Base-by-base conservation (phyloP, 35 echinoderm and acorn worm species). In the Acanthaster planci region DNA sequence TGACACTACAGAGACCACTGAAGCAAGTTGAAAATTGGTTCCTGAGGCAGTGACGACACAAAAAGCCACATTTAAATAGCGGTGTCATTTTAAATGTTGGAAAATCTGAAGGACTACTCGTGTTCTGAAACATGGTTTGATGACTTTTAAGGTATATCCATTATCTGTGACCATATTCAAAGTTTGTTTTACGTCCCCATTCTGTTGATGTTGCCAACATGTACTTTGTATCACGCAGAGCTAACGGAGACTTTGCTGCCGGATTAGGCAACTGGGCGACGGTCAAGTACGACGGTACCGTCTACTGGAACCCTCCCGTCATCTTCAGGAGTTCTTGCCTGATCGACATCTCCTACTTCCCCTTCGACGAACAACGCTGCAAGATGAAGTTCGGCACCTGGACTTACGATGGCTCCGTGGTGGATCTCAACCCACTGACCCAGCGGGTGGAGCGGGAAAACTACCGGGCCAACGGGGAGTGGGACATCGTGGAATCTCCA, bases 321-420 rank as follows among this genome's bases (percentile, higher is more conserved):
- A 91, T 96, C 55, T 96, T 92, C 77, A 83, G 91, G 18, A 92
- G 89, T 54, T 91, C 89, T 0, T 96, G 93, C 56, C 83, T 67
- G 34, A 96, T 96, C 38, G 82, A 96, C 23, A 90, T 91, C n/a
- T 44, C 72, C 18, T 77, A 88, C 81, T 96, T 96, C 60, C 93
- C 93, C 19, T 96, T 96, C 60, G 93, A 96, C 78, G 80, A 90
- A 53, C 93, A 96, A 76, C 52, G 52, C 1, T 96, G 93, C 42
- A 78, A 84, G 18, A 96, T 96, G 93, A 96, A 96, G 52, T 96
- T 96, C 52, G 93, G 93, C 16, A 90, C 93, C 8, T 96, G 93
- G 93, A 92, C 93, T 4, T 91, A 96, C 85, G 86, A 92, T 39
- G 93, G 89, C 23, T n/a, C 34, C 12, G 30, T 92, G 3, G 72